Conservation (phyloP, 2,113 vertebrate species). For the Eurypyga helias region DNA sequence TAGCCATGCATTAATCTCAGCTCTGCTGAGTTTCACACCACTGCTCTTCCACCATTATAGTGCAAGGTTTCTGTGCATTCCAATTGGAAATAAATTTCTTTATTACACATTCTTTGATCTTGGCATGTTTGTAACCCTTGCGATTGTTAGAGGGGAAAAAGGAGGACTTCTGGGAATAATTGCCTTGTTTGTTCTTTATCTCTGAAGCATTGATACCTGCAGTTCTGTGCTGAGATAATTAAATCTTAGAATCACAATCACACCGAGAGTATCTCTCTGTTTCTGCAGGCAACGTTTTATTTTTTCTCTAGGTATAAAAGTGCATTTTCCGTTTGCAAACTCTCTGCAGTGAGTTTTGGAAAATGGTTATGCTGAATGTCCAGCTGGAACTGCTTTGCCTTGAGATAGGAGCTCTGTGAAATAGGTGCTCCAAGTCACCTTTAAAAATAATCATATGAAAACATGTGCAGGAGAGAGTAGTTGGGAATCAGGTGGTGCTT, state of each 20-base stretch:
- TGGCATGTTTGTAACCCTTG: constrained; percentile 59
- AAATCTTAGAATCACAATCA: constrained; percentile 35
- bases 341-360: not conserved
- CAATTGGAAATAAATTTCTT: constrained; percentile 54
- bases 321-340: not conserved
- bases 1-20: not conserved
- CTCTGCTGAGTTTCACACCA: constrained; percentile 4
- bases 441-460: not conserved
- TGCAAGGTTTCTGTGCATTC: constrained; percentile 39
- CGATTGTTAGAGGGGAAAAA: constrained; percentile 57
- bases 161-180: constrained; percentile 60
- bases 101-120: constrained; percentile 62
- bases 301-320: constrained; percentile 24
- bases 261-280: not conserved
- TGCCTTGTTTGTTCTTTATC: constrained; percentile 63
- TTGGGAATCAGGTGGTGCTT: constrained; percentile 43
- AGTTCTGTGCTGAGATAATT: constrained; percentile 66
- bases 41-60: constrained; percentile 13
- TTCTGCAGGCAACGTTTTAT: constrained; percentile 29
- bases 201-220: constrained; percentile 69
- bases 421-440: not conserved
- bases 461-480: not conserved
- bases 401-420: not conserved
- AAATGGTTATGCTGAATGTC: not conserved
- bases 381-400: not conserved